These are phyloP conservation scores for Drosophila algonquin DNA, from an alignment of 2,888 invertebrate species.

Conservation along the genomic window DNA sequence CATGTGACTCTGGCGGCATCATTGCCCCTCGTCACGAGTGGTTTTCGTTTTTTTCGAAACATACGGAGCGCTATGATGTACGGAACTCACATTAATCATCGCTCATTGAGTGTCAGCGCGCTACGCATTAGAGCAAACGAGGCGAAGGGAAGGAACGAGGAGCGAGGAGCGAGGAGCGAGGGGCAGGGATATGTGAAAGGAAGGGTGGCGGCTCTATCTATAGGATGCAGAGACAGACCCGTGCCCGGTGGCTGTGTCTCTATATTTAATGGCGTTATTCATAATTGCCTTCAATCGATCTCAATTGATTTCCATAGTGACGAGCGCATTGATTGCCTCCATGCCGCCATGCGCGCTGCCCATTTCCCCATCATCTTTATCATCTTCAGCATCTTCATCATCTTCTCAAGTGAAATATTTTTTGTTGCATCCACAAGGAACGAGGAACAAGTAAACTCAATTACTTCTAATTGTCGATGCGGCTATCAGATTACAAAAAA, in stretches of 20 bases:
- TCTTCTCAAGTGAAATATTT: constrained; percentile 6
- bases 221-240: neutral
- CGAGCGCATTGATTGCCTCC: constrained; percentile 71
- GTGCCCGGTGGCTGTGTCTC: constrained; percentile 5
- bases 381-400: neutral
- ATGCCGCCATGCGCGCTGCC: constrained; percentile 3
- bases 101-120: constrained; percentile 24
- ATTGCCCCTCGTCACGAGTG: constrained; percentile 46
- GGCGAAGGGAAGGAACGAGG: neutral
- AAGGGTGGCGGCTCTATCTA: neutral
- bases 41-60: neutral
- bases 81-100: constrained; percentile 32
- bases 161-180: neutral
- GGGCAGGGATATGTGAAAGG: neutral
- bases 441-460: constrained; percentile 38
- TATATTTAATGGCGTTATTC: constrained; percentile 62
- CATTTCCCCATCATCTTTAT: constrained; percentile 14
- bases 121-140: constrained; percentile 20
- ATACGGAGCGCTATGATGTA: neutral
- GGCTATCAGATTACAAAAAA: constrained; percentile 37
- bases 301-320: constrained; percentile 74
- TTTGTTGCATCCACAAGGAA: constrained; percentile 15
- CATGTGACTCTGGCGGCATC: constrained; percentile 69
- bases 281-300: constrained; percentile 73
- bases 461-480: constrained; percentile 37